Base-by-base conservation (phyloP, 1,140 invertebrate species). In the Ptiloglossa arizonensis region DNA sequence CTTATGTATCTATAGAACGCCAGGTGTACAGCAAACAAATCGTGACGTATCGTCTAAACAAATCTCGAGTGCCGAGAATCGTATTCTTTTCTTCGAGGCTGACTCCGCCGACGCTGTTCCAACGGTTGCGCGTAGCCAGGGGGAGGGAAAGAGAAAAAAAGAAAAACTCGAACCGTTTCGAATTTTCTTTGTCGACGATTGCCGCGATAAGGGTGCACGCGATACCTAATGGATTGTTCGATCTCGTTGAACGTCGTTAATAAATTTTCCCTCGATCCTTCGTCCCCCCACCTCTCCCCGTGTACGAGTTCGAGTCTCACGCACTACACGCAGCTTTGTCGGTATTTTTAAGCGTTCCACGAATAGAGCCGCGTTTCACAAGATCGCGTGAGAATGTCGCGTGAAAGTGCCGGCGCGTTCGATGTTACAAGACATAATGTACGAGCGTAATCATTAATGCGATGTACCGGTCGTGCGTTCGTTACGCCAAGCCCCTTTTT, bases 11-110 rank as follows among this genome's bases (percentile, higher is more conserved):
- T 79, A 57, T 54, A 60, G 27, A 75, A 50, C 56, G 11, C 63
- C 78, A 74, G 78, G 54, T 75, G 78, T 68, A 75, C 32, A 68
- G 50, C 71, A 73, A 80, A 73, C 41, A 75, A 80, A 80, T 75
- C 71, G 46, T 64, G 71, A 66, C 62, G 52, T 66, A 59, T 74
- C 24, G 32, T 75, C 56, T 15, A 79, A 79, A 79, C 77, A 75
- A 79, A 29, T 48, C 56, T 41, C 44, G 17, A 68, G 35, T 50
- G 38, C 46, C 44, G 22, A 32, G 56, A 41, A 75, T 52, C 56
- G 63, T 22, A n/a, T n/a, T 64, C 48, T 59, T 59, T 62, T 32
- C 46, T 13, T 76, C 46, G 19, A 11, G n/a, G 38, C 19, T 48
- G 15, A 54, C 24, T 32, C 52, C 50, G 52, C 41, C 38, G 9